Evolutionary conservation across 1,140 invertebrate species (phyloP).

Genomic region (Drosophila kepulauana): DNA sequence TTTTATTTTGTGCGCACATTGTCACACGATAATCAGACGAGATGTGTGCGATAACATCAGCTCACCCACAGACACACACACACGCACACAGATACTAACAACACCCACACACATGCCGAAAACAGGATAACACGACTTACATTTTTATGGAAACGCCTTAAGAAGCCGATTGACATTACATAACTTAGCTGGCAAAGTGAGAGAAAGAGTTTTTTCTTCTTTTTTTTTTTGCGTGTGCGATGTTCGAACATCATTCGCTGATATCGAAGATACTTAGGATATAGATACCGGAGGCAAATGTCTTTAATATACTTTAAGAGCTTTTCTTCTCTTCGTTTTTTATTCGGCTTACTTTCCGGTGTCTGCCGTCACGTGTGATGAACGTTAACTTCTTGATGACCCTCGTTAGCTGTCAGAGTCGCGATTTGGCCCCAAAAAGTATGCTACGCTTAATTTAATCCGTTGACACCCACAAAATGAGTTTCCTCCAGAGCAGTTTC

Average conservation of each 20-base stretch:
- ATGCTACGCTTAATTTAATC: constrained; percentile 38
- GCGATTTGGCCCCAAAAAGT: constrained; percentile 17
- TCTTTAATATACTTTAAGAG: constrained; percentile 19
- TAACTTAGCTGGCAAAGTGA: constrained; percentile 1
- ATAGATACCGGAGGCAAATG: constrained; percentile 4
- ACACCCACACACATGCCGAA: constrained; percentile 21
- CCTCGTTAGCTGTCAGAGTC: constrained; percentile 27
- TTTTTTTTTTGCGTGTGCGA: constrained; percentile 3
- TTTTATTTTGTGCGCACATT: constrained; percentile 78
- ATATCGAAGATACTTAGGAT: constrained; percentile 5
- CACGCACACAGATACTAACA: not conserved
- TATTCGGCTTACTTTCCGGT: not conserved
- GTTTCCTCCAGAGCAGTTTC: not conserved
- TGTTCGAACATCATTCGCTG: constrained; percentile 11
- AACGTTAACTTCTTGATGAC: constrained; percentile 49
- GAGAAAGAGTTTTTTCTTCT: constrained; percentile 14
- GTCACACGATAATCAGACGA: constrained; percentile 77
- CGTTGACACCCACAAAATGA: constrained; percentile 12
- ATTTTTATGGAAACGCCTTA: constrained; percentile 37
- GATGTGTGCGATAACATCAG: constrained; percentile 64
- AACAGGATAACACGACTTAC: constrained; percentile 29
- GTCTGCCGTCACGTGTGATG: constrained; percentile 7
- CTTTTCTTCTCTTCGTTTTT: not conserved
- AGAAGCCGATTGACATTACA: constrained; percentile 33
- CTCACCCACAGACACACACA: constrained; percentile 13